Base-by-base conservation (phyloP, 2,888 invertebrate species). In the Deroplatys truncata region DNA sequence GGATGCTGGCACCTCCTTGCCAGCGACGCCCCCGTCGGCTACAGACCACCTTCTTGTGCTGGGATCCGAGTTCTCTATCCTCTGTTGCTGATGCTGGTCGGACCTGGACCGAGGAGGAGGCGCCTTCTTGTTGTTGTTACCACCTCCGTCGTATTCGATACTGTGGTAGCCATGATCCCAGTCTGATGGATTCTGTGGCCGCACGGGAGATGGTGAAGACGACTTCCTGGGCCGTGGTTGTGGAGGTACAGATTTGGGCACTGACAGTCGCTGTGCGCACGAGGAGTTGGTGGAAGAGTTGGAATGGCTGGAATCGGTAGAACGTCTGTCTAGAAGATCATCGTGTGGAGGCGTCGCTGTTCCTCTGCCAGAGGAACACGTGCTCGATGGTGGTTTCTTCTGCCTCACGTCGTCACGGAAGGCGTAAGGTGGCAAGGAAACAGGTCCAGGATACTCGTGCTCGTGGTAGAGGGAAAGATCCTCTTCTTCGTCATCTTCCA, bases 391-490 rank as follows among this genome's bases (percentile, higher is more conserved):
- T 49, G 86, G 88, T 56, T 89, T 56, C n/a, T 87, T 72, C 4
- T 84, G 82, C n/a, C 92, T 93, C 9, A 92, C 92, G 9, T 92
- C 56, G 28, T 83, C 85, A 7, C 84, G 82, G 82, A 82, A 72
- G 25, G 31, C 92, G 28, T 94, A 94, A 29, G 94, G 94, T 28
- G 95, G 94, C 56, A 94, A 93, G 2, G 93, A 93, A 5, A 94
- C 94, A 0, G 95, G 94, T 29, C 92, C 93, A 31, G 85, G 43
- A n/a, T 84, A 20, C 82, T 43, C 83, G 29, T 85, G 31, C 31
- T 82, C 85, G 83, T 29, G 84, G 29, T 84, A 84, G 25, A 84
- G 84, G 5, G 56, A 72, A 20, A 72, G 25, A 15, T 84, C 84
- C 4, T 88, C 89, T 9, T 88, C 88, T 0, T 90, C 90, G 86